Evolutionary conservation across 2,113 vertebrate species (phyloP).

Genomic region (Coracopsis vasa): DNA sequence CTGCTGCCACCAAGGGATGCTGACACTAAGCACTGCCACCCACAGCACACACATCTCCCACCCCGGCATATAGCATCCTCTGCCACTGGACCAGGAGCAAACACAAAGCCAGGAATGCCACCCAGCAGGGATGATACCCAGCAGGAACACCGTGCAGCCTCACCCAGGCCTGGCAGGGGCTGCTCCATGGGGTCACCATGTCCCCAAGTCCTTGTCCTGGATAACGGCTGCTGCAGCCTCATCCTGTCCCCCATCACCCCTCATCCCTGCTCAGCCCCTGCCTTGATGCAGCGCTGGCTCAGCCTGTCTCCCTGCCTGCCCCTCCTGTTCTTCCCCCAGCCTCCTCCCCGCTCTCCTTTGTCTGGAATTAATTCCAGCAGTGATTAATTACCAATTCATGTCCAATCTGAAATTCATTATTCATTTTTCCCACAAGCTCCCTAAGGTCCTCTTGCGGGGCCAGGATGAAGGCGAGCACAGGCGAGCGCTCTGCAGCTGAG

Average conservation of each 20-base stretch:
- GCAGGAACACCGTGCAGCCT: rapidly evolving
- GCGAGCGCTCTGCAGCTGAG: not conserved
- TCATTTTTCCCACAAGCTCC: conserved; percentile 67
- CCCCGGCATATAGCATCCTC: rapidly evolving
- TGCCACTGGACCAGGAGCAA: not conserved
- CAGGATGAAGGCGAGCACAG: conserved; percentile 47
- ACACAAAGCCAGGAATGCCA: not conserved
- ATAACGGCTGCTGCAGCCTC: not conserved
- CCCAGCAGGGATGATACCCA: too few species aligned
- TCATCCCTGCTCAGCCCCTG: not conserved
- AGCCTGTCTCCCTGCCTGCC: not conserved
- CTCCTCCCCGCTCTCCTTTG: conserved; percentile 5
- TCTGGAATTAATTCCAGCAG: conserved; percentile 68
- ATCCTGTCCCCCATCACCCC: not conserved
- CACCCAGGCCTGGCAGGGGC: not conserved
- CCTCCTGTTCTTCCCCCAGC: not conserved
- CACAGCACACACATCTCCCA: not conserved
- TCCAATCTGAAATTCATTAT: conserved; percentile 72
- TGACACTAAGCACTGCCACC: not conserved
- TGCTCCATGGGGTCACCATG: not conserved
- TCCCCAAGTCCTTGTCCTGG: not conserved
- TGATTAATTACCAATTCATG: conserved; percentile 73
- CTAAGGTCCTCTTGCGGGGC: conserved; percentile 23
- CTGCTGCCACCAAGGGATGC: not conserved
- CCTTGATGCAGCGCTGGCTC: not conserved